phyloP scores from a whole-genome alignment of 2,888 invertebrate species.

The Itoplectis maculator region DNA sequence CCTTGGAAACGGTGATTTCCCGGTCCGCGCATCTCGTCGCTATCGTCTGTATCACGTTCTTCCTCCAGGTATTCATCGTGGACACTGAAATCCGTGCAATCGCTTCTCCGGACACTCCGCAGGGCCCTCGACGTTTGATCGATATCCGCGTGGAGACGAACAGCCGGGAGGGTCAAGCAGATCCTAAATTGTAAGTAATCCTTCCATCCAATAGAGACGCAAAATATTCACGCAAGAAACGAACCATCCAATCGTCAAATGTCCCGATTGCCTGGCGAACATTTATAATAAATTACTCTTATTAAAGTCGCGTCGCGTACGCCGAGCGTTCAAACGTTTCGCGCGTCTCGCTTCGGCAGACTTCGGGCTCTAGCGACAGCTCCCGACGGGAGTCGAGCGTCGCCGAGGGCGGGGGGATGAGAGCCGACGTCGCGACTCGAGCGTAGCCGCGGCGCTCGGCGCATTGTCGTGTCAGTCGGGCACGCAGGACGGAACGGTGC shows the following conservation, averaged over 20 bases:
- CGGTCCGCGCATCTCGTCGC: conserved; percentile 73
- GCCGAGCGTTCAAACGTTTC: neutral
- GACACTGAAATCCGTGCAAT: neutral
- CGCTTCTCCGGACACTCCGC: neutral
- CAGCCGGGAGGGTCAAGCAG: neutral
- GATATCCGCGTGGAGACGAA: conserved; percentile 63
- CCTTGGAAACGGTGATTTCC: conserved; percentile 73
- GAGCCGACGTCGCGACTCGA: conserved; percentile 20
- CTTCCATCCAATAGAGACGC: neutral
- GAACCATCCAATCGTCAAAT: too few relatives aligned
- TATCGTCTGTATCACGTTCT: conserved; percentile 74
- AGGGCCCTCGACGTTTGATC: conserved; percentile 74
- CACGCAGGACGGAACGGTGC: conserved; percentile 64
- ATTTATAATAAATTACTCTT: too few relatives aligned
- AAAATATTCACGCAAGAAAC: neutral
- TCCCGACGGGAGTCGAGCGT: neutral
- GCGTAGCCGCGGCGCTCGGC: conserved; percentile 32
- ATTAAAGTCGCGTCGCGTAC: too few relatives aligned
- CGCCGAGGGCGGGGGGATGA: neutral
- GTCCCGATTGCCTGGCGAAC: too few relatives aligned
- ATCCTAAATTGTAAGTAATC: neutral
- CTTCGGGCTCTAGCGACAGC: conserved; percentile 43
- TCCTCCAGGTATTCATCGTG: conserved; percentile 74
- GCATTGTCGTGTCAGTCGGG: conserved; percentile 67
- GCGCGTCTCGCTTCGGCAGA: neutral